A percentile compares a stretch with the other conserved stretches of the same genome.
phyloP scores from a whole-genome alignment of 53 echinoderm and acorn worm species.

The Crossaster papposus region DNA sequence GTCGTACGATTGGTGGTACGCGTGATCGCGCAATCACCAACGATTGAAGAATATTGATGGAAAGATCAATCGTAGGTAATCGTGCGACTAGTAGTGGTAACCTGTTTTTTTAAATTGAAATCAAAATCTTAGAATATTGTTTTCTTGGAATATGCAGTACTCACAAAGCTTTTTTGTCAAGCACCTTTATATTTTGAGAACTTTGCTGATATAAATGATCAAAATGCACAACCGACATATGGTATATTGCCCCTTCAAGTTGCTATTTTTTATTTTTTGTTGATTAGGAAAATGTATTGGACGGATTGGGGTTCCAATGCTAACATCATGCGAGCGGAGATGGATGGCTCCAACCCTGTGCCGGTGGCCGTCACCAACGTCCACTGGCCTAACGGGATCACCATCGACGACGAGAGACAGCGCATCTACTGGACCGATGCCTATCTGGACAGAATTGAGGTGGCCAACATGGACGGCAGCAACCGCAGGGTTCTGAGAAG shows the following conservation, averaged over 20 bases:
- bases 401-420: constrained; percentile 83
- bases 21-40: too few species aligned
- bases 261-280: too few species aligned
- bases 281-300: constrained; percentile 81
- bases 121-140: too few species aligned
- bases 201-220: neutral
- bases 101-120: too few species aligned
- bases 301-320: constrained; percentile 85
- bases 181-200: too few species aligned
- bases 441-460: constrained; percentile 86
- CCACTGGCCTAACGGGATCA: constrained; percentile 95
- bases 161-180: too few species aligned
- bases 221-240: neutral
- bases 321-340: constrained; percentile 69
- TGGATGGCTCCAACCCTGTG: constrained; percentile 70
- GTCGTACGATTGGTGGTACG: too few species aligned
- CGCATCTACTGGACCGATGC: constrained; percentile 95
- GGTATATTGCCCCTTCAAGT: too few species aligned
- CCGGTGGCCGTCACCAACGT: constrained; percentile 53
- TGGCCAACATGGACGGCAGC: constrained; percentile 71
- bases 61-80: too few species aligned
- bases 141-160: too few species aligned
- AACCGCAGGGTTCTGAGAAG: constrained; percentile 71
- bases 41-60: too few species aligned
- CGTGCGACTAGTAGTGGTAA: too few species aligned